Evolutionary conservation across 1,140 invertebrate genomes (phyloP), one percentile per base, ranked within the genome.

Genomic region (Drosophila micromelanica): DNA sequence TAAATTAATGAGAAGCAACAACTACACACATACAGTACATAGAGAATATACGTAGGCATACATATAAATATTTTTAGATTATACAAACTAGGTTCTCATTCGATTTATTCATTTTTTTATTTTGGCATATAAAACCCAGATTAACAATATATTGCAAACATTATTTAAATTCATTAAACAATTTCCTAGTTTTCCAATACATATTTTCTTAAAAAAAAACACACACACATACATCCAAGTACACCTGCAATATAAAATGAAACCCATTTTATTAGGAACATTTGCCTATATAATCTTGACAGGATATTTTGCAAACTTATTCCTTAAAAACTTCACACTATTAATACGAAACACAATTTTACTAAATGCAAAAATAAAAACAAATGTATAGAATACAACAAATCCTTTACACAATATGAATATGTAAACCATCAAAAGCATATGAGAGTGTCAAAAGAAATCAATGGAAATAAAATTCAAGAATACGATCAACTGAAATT

Each of bases 71-170:
- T 46, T 46, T 70, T 43, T 48, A 65, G 61, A 37, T 65, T 27
- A 65, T 61, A 43, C 45, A 62, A 74, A 38, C 55, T 80, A 79
- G 80, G 59, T 73, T 84, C 69, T 76, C 51, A 69, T 76, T 84
- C 46, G 38, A 43, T 61, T 54, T 62, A 38, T 55, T 68, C 20
- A 27, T 40, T 40, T 55, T 7, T 40, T 40, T 12, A 17, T 35
- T 35, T 35, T 35, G 32, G 32, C 32, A 35, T 35, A 9, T 9
- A 8, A 11, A 6, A 27, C 4, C 27, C 5, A 27, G 27, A 27
- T 27, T 27, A 23, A 46, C 45, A 46, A 12, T 23, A 23, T n/a
- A 6, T 23, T 27, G 45, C 11, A 27, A 27, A 27, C 17, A 46
- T 35, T n/a, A 43, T 42, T 13, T 40, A 20, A 55, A 40, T 56